A percentile compares a stretch with the other conserved stretches of the same genome.
Evolutionary conservation across 2,113 vertebrate species (phyloP).

Genomic region (Macroglossus sobrinus): DNA sequence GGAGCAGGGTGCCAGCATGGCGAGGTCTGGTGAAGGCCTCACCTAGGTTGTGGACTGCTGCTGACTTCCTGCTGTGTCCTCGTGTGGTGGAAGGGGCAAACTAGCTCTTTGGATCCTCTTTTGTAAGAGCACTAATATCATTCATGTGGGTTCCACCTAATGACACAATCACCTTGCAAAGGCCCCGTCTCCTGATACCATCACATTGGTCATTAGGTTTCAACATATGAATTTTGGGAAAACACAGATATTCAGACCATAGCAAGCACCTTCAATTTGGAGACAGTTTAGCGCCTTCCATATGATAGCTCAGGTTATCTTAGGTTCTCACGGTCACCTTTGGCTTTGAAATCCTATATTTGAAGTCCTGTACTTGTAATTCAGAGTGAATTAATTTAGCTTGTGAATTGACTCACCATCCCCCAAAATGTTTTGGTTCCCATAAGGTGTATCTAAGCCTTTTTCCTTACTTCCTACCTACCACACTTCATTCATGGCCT

Average conservation of each 20-base stretch:
- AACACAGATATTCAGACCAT: not conserved
- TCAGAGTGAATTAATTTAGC: not conserved
- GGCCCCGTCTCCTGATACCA: not conserved
- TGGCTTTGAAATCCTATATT: not conserved
- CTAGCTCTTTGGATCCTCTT: not conserved
- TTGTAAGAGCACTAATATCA: not conserved
- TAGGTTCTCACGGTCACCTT: not conserved
- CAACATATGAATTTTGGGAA: not conserved
- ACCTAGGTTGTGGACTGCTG: not conserved
- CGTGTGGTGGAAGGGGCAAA: fast-evolving
- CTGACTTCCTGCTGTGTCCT: not conserved
- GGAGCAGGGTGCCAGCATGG: not conserved
- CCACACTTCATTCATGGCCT: not conserved
- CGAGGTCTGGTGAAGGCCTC: not conserved
- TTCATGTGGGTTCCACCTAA: not conserved
- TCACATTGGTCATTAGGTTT: not conserved
- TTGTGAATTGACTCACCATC: not conserved
- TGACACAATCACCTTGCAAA: not conserved
- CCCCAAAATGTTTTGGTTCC: not conserved
- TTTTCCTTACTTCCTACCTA: not conserved
- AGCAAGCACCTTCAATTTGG: not conserved
- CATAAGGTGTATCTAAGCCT: not conserved
- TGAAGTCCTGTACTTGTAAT: not conserved
- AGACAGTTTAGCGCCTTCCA: not conserved
- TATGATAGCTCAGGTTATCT: not conserved